Percentiles rank a stretch among this genome's conserved stretches.
Conservation (phyloP, 2,797 vertebrate genomes). For the Sebastes kiyomatsui region DNA sequence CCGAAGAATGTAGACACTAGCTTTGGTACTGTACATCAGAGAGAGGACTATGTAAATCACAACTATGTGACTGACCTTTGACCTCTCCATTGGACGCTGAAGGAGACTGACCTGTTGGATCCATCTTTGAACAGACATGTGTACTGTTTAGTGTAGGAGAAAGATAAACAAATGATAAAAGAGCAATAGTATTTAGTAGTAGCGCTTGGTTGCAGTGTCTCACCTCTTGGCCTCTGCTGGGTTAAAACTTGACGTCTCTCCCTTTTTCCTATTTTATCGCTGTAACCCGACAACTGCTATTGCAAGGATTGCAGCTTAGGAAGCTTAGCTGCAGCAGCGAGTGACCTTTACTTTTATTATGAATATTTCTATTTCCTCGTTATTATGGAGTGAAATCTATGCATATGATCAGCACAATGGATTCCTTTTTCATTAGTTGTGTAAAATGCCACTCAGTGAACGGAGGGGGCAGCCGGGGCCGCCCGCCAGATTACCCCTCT, state of each 20-base stretch:
- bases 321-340: slow-evolving; percentile 92
- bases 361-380: slow-evolving; percentile 97
- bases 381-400: slow-evolving; percentile 92
- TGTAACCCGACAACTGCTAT: slow-evolving; percentile 83
- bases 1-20: slow-evolving; percentile 40
- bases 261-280: slow-evolving; percentile 73
- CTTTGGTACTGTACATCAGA: slow-evolving; percentile 24
- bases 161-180: slow-evolving; percentile 25
- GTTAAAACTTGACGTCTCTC: slow-evolving; percentile 66
- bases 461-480: slow-evolving; percentile 75
- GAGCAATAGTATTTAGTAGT: not conserved
- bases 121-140: slow-evolving; percentile 1
- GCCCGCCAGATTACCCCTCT: slow-evolving; percentile 72
- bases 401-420: slow-evolving; percentile 90
- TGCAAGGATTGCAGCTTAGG: slow-evolving; percentile 95
- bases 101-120: slow-evolving; percentile 11
- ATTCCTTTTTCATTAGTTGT: slow-evolving; percentile 92
- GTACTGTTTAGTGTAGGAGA: not conserved
- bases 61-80: slow-evolving; percentile 39
- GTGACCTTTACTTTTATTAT: slow-evolving; percentile 99
- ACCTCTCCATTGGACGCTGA: slow-evolving; percentile 22
- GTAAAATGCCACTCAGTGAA: slow-evolving; percentile 91
- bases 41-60: slow-evolving; percentile 45
- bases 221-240: slow-evolving; percentile 59
- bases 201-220: slow-evolving; percentile 31